Evolutionary conservation across 2,113 vertebrate genomes (phyloP).

Genomic region (Pungitius pungitius): DNA sequence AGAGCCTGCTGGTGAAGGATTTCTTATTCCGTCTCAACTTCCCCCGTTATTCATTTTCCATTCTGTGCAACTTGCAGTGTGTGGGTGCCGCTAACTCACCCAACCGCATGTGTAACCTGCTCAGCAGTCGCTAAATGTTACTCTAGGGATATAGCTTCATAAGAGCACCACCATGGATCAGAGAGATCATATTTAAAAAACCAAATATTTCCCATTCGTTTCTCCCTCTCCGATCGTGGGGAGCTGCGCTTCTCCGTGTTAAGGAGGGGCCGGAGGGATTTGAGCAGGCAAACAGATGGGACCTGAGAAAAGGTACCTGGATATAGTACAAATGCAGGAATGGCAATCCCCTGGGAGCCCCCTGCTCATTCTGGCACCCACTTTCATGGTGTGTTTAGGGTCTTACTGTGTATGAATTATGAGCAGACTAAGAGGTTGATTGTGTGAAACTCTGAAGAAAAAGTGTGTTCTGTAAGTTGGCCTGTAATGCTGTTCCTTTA

Average conservation of each 20-base stretch:
- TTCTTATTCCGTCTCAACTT: slow-evolving; percentile 78
- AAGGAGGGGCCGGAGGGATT: slow-evolving; percentile 81
- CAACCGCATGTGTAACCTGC: slow-evolving; percentile 72
- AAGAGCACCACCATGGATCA: slow-evolving; percentile 81
- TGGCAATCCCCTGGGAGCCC: slow-evolving; percentile 67
- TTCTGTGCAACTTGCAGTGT: slow-evolving; percentile 74
- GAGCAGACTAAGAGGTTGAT: slow-evolving; percentile 63
- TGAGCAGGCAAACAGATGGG: slow-evolving; percentile 82
- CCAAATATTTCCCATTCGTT: slow-evolving; percentile 81
- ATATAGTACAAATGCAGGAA: slow-evolving; percentile 73
- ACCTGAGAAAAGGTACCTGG: slow-evolving; percentile 76
- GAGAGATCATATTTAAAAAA: slow-evolving; percentile 81
- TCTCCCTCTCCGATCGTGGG: slow-evolving; percentile 68
- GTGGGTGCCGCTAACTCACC: slow-evolving; percentile 76
- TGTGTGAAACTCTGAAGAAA: slow-evolving; percentile 64
- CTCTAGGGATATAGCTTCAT: slow-evolving; percentile 79
- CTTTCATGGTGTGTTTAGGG: slow-evolving; percentile 76
- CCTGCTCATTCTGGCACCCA: slow-evolving; percentile 70
- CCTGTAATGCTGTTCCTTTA: slow-evolving; percentile 25
- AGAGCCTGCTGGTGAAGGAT: slow-evolving; percentile 67
- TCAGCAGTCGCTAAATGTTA: slow-evolving; percentile 78
- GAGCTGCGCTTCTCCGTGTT: slow-evolving; percentile 72
- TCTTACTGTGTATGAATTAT: slow-evolving; percentile 72
- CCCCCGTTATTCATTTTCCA: slow-evolving; percentile 72
- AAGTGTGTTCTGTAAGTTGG: slow-evolving; percentile 50